phyloP scores from a whole-genome alignment of 2,113 vertebrate genomes.

The Odontesthes bonariensis region DNA sequence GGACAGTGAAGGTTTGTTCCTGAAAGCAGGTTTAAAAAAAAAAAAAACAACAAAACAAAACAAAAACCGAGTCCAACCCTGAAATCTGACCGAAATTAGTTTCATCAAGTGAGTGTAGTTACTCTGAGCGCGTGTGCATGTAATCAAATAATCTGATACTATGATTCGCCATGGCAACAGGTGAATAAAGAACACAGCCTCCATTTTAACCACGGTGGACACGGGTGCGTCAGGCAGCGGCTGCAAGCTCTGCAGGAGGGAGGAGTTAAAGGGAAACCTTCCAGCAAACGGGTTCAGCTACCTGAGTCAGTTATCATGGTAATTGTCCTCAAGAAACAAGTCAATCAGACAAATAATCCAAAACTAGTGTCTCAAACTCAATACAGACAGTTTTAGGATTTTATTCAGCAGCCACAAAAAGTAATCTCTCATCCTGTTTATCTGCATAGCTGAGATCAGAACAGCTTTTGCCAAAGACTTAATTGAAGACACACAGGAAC shows the following conservation, averaged over 20 bases:
- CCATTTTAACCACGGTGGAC: too few relatives aligned
- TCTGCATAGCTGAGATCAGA: constrained; percentile 24
- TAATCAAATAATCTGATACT: too few relatives aligned
- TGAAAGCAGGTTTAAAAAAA: background rate
- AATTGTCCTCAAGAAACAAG: background rate
- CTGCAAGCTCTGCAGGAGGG: background rate
- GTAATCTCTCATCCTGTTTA: constrained; percentile 25
- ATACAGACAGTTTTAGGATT: background rate
- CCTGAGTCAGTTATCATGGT: background rate
- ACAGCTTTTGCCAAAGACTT: constrained; percentile 49
- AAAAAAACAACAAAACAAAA: background rate
- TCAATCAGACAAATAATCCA: background rate
- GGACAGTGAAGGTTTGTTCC: background rate
- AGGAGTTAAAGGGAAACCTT: background rate
- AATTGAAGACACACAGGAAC: constrained; percentile 75
- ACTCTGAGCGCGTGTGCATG: too few relatives aligned
- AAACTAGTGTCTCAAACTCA: background rate
- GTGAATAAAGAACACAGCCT: too few relatives aligned
- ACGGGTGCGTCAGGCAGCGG: background rate
- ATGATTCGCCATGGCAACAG: too few relatives aligned
- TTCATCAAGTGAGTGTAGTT: background rate
- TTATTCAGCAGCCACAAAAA: background rate
- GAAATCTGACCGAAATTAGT: background rate
- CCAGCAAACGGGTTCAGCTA: background rate
- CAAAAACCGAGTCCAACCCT: too few relatives aligned